Base-by-base conservation (phyloP, 2,797 vertebrate species). In the Glyptemys insculpta region DNA sequence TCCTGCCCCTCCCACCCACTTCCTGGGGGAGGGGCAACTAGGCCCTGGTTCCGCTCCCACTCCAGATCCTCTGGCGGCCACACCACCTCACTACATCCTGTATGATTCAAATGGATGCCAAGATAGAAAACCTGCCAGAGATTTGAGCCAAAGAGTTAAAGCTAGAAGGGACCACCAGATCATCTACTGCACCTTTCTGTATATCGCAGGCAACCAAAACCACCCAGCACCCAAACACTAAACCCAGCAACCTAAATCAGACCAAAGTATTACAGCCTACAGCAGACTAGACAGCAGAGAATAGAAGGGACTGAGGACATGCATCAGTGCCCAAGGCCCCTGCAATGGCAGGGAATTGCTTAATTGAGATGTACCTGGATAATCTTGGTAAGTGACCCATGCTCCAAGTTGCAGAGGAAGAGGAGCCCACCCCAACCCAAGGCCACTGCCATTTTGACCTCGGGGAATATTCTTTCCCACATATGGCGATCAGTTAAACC, bases 81-180 rank as follows among this genome's bases (percentile, higher is more conserved):
- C 53, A 3, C 53, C 8, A 2, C 53, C 53, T 23, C 53, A 54
- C 53, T 54, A 54, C 53, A 54, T 54, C 53, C 53, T 91, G 18
- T 89, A 2, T 83, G 80, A 93, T 91, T 93, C 83, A 79, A 90
- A 91, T 49, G 21, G 0, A 0, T 76, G 83, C 52, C 74, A 96
- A 92, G 23, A 3, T 57, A 87, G 90, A 95, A 94, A 81, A 83
- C 34, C n/a, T 91, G 81, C 81, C 88, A 89, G 34, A 89, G 59
- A n/a, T 93, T 44, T 76, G 81, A 92, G n/a, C 16, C 34, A 37
- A 68, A 68, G n/a, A 37, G 8, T 68, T 68, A 68, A 68, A 68
- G 65, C 65, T n/a, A 68, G n/a, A 68, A n/a, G 14, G 34, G 16
- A 31, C 27, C 27, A 31, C 57, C 57, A 59, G 27, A 59, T 59